A percentile compares a stretch with the other conserved stretches of the same genome.
Evolutionary conservation across 2,888 invertebrate species (phyloP).

Genomic region (Heliconius cydno): DNA sequence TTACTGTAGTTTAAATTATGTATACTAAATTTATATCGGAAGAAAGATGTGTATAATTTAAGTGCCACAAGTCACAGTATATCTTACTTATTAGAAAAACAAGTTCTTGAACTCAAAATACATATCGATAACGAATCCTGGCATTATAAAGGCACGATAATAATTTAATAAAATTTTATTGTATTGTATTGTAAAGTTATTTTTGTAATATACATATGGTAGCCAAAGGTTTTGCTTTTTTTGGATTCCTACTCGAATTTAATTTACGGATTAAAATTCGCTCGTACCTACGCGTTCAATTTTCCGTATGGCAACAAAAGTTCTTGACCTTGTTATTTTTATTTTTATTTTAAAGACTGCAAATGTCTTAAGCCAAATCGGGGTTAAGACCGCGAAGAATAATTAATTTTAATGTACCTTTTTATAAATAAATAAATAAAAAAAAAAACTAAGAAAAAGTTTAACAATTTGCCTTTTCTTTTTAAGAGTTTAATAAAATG

Average conservation of each 20-base stretch:
- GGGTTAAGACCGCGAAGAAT: too few species aligned
- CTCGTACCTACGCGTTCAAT: not conserved
- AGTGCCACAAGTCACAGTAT: not conserved
- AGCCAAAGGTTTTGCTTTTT: not conserved
- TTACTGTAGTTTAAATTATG: too few species aligned
- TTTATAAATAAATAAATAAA: too few species aligned
- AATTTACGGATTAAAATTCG: too few species aligned
- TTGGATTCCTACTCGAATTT: too few species aligned
- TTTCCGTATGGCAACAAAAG: not conserved
- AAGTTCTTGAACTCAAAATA: slow-evolving; percentile 1
- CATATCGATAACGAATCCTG: not conserved
- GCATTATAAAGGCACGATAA: not conserved
- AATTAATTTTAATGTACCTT: too few species aligned
- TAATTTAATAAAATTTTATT: not conserved
- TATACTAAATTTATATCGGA: not conserved
- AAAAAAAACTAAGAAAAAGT: too few species aligned
- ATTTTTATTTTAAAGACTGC: too few species aligned
- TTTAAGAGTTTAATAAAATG: not conserved
- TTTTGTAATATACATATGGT: too few species aligned
- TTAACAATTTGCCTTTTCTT: too few species aligned
- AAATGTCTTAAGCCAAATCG: too few species aligned
- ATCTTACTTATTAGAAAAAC: not conserved
- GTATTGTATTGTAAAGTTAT: not conserved
- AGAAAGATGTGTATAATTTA: not conserved
- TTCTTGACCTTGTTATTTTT: not conserved